Percentiles rank a stretch among this genome's conserved stretches.
phyloP scores from a whole-genome alignment of 1,140 invertebrate species.

The Druon quercuslanigerum region DNA sequence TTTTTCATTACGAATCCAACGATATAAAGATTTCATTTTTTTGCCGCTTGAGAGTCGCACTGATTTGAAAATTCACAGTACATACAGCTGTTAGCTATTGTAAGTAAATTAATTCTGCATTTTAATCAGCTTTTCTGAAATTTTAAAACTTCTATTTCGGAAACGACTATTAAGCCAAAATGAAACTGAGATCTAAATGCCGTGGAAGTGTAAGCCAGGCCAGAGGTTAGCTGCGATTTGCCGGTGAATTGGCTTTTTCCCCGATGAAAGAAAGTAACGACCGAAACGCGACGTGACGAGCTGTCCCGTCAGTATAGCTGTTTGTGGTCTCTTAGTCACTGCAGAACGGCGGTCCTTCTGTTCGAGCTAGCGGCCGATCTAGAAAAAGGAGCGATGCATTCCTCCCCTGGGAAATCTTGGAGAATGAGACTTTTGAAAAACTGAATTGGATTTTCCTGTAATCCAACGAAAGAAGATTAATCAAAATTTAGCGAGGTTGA shows the following conservation, averaged over 20 bases:
- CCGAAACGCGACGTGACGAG: slow-evolving; percentile 22
- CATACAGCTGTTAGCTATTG: no score
- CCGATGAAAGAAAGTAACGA: slow-evolving; percentile 18
- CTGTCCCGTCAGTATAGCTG: slow-evolving; percentile 9
- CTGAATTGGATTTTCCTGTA: not conserved
- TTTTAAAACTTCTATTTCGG: not conserved
- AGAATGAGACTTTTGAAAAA: slow-evolving; percentile 19
- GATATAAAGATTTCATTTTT: no score
- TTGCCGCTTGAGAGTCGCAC: no score
- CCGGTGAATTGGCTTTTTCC: slow-evolving; percentile 3
- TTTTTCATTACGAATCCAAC: no score
- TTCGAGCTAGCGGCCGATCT: not conserved
- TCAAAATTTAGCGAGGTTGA: not conserved
- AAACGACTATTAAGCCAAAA: not conserved
- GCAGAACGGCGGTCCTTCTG: not conserved
- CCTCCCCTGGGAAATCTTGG: slow-evolving; percentile 1
- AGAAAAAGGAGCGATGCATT: slow-evolving; percentile 24
- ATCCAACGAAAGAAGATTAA: not conserved
- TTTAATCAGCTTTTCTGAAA: no score
- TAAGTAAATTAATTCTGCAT: no score
- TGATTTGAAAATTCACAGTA: no score
- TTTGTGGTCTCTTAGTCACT: not conserved
- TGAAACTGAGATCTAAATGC: not conserved
- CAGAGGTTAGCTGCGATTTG: slow-evolving; percentile 5
- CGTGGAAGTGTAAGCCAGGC: not conserved